Base-by-base conservation (phyloP, 1,140 invertebrate species). In the Leucophenga varia region DNA sequence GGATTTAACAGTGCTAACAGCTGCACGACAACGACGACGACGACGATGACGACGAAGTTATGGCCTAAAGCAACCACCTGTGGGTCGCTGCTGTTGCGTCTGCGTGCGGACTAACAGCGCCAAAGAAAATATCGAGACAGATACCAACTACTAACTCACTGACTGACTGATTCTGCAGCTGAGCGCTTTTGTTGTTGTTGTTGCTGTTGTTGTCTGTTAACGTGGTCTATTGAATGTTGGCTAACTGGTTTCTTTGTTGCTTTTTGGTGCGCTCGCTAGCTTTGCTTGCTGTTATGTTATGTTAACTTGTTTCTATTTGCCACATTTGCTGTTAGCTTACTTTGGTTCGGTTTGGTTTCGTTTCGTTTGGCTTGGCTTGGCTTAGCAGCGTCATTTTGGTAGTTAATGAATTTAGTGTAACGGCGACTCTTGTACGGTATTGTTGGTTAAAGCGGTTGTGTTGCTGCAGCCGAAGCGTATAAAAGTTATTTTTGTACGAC, bases 361-460 rank as follows among this genome's bases (percentile, higher is more conserved):
- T 12, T 17, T 20, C 40, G 37, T 32, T 49, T 48, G 60, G 44
- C 53, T 55, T 54, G 44, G 56, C 49, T 60, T 49, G 43, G 21
- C 48, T 50, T 45, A 38, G 32, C 46, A 44, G 34, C 36, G 36
- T 34, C 35, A 21, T 64, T 61, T 72, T 72, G 61, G 59, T 50
- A 50, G 55, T 51, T 56, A 57, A 57, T 46, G 43, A 52, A 64
- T 59, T 72, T 55, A 72, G 69, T 72, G 59, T 61, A 72, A 59
- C 69, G 64, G 57, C 64, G 57, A 69, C 69, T 72, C 64, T 72
- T 58, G 64, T 69, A 72, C 69, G 64, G 69, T 61, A 67, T 57
- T 72, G 69, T 72, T 68, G 61, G 69, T 47, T 54, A n/a, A 52
- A 47, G 49, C 59, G 63, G 51, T 38, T 45, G 38, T 34, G 28